phyloP scores from a whole-genome alignment of 2,113 vertebrate species.

The Dascyllus trimaculatus region DNA sequence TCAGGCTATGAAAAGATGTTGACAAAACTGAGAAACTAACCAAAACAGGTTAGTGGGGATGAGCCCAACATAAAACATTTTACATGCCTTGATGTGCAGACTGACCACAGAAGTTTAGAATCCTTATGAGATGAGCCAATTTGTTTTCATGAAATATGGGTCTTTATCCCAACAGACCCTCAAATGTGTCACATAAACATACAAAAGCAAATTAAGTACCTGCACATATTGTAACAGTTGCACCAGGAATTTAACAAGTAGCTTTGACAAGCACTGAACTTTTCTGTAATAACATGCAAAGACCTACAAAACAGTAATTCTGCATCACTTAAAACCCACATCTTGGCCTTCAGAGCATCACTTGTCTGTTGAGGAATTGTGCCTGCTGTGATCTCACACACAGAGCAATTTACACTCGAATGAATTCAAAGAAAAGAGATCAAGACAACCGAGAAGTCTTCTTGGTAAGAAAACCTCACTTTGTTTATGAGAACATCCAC shows the following conservation, averaged over 20 bases:
- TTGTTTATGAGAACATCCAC: background rate
- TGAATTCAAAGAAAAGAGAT: constrained; percentile 5
- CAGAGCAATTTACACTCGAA: background rate
- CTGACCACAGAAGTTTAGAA: background rate
- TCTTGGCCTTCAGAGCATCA: constrained; percentile 5
- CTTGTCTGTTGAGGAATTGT: constrained; percentile 2
- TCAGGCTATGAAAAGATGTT: constrained; percentile 15
- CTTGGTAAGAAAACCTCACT: background rate
- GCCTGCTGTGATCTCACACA: constrained; percentile 9
- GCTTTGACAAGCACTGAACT: background rate
- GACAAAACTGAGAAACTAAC: background rate
- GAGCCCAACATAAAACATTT: background rate
- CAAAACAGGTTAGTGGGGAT: background rate
- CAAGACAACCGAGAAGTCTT: background rate
- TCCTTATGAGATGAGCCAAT: no score
- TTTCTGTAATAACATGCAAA: constrained; percentile 2
- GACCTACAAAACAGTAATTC: background rate
- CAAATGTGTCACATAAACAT: background rate
- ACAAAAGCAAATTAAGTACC: background rate
- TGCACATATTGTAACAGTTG: background rate
- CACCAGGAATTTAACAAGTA: background rate
- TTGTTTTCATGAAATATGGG: no score
- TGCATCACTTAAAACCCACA: background rate
- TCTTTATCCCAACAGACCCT: no score
- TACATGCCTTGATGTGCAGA: background rate